phyloP scores from a whole-genome alignment of 2,888 invertebrate species.

The Lumbricus terrestris region DNA sequence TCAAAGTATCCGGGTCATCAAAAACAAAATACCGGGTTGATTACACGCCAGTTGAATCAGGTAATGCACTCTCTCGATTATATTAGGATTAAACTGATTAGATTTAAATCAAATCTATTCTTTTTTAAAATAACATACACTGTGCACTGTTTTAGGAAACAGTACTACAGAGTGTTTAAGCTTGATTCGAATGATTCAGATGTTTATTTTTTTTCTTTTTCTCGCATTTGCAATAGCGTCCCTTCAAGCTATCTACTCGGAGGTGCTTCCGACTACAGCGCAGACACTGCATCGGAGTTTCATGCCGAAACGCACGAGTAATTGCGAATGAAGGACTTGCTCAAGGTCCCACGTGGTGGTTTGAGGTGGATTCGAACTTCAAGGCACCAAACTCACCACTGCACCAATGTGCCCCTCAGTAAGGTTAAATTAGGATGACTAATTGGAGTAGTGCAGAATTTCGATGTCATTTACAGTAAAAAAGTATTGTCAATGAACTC shows the following conservation, averaged over 20 bases:
- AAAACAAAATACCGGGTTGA: slow-evolving; percentile 34
- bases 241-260: too few species aligned
- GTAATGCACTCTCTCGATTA: slow-evolving; percentile 24
- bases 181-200: neutral
- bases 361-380: too few species aligned
- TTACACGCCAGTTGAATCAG: slow-evolving; percentile 38
- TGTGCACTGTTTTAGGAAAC: neutral
- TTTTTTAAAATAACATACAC: neutral
- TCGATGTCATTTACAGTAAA: neutral
- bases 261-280: too few species aligned
- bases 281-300: too few species aligned
- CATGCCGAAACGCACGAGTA: too few species aligned
- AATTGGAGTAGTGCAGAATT: neutral
- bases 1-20: slow-evolving; percentile 26
- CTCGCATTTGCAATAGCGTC: too few species aligned
- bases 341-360: too few species aligned
- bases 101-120: neutral
- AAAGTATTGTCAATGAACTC: neutral
- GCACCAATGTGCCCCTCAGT: too few species aligned
- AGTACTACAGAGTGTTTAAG: too few species aligned
- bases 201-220: too few species aligned
- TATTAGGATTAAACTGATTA: neutral
- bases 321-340: too few species aligned
- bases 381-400: too few species aligned
- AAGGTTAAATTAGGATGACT: neutral